phyloP scores from a whole-genome alignment of 2,113 vertebrate genomes.

The Euleptes europaea region DNA sequence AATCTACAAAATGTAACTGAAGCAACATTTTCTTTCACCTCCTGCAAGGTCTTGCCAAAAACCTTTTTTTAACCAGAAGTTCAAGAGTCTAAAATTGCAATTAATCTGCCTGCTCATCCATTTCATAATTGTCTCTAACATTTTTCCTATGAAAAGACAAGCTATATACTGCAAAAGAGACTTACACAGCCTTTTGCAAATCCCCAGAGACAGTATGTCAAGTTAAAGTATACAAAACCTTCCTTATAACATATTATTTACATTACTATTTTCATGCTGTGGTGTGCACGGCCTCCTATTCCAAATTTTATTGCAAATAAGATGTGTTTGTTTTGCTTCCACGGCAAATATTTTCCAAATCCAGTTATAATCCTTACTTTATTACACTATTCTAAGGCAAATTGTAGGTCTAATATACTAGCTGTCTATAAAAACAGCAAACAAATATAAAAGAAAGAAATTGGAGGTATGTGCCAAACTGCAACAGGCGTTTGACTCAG shows the following conservation, averaged over 20 bases:
- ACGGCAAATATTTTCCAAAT: background rate
- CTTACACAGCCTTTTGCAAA: background rate
- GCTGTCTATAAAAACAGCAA: background rate
- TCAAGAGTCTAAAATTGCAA: background rate
- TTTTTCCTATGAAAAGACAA: background rate
- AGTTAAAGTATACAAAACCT: background rate
- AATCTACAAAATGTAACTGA: background rate
- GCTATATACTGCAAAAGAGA: background rate
- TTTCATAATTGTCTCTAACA: background rate
- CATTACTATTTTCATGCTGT: background rate
- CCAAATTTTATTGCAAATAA: rapidly evolving
- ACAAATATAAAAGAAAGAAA: background rate
- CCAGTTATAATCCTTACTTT: constrained; percentile 2
- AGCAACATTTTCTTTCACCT: background rate
- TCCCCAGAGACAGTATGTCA: background rate
- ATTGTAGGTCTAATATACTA: background rate
- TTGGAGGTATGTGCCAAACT: rapidly evolving
- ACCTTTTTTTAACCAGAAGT: background rate
- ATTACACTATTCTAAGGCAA: background rate
- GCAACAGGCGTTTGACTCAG: background rate
- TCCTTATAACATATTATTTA: background rate
- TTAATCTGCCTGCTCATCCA: background rate
- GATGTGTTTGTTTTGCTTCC: background rate
- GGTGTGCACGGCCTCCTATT: background rate
- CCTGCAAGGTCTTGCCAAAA: background rate